Evolutionary conservation across 2,888 invertebrate species (phyloP).

Genomic region (Polyommatus icarus): DNA sequence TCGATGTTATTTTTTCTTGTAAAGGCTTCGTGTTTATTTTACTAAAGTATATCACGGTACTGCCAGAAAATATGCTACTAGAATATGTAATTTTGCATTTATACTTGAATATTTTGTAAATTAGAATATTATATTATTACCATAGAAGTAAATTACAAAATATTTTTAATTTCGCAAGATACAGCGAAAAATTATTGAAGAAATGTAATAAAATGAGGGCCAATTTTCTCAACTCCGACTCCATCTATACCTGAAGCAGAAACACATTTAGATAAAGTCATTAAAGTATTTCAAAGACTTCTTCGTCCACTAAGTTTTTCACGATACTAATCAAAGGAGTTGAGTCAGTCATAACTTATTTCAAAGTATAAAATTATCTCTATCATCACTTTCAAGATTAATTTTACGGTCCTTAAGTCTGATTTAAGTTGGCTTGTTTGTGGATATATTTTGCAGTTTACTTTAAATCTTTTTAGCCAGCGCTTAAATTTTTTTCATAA

Average conservation of each 20-base stretch:
- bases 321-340: slow-evolving; percentile 34
- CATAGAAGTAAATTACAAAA: too few relatives aligned
- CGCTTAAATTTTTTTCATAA: too few relatives aligned
- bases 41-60: neutral
- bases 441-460: neutral
- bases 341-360: slow-evolving; percentile 32
- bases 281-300: slow-evolving; percentile 35
- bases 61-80: too few relatives aligned
- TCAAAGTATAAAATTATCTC: slow-evolving; percentile 33
- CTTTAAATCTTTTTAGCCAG: too few relatives aligned
- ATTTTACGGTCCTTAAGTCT: slow-evolving; percentile 24
- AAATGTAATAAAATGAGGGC: slow-evolving; percentile 13
- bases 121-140: too few relatives aligned
- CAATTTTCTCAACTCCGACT: slow-evolving; percentile 19
- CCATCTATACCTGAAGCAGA: slow-evolving; percentile 30
- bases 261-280: slow-evolving; percentile 34
- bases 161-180: neutral
- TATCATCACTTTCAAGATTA: slow-evolving; percentile 31
- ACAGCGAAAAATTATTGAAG: neutral
- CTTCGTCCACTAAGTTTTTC: slow-evolving; percentile 33
- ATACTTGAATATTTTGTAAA: too few relatives aligned
- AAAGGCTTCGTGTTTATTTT: neutral
- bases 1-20: neutral
- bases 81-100: too few relatives aligned
- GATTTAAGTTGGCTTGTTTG: neutral